Percentiles rank a stretch among this genome's conserved stretches.
These are phyloP conservation scores for Lepidochrysops patricia DNA, from an alignment of 2,888 invertebrate genomes.

Conservation along the genomic window DNA sequence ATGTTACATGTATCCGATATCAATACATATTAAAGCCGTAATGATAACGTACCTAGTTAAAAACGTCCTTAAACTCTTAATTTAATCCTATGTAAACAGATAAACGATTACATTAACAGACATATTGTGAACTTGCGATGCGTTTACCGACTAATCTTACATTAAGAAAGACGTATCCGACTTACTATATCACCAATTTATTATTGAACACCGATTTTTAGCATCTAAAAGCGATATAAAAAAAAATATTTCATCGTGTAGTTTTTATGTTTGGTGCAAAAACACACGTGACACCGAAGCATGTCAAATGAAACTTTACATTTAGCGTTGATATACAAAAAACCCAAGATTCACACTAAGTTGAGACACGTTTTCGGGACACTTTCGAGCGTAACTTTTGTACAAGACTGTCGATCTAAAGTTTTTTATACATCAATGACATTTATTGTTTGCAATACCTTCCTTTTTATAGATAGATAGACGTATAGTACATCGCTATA, in stretches of 20 bases:
- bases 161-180: constrained; percentile 45
- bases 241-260: constrained; percentile 21
- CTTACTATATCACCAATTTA: constrained; percentile 28
- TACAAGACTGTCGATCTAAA: too few relatives aligned
- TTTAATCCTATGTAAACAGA: constrained; percentile 56
- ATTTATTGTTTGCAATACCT: too few relatives aligned
- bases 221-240: constrained; percentile 26
- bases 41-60: constrained; percentile 8
- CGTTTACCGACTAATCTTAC: constrained; percentile 43
- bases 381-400: too few relatives aligned
- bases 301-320: constrained; percentile 1
- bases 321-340: not conserved
- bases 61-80: constrained; percentile 32
- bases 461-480: too few relatives aligned
- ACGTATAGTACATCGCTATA: not conserved
- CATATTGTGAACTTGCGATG: constrained; percentile 55
- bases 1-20: not conserved
- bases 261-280: constrained; percentile 24
- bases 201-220: constrained; percentile 29
- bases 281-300: constrained; percentile 22
- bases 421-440: too few relatives aligned
- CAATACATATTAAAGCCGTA: not conserved
- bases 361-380: too few relatives aligned
- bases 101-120: constrained; percentile 57
- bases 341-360: too few relatives aligned